Percentiles rank a stretch among this genome's conserved stretches.
phyloP scores from a whole-genome alignment of 35 echinoderm and acorn worm genomes.

The Antedon bifida region DNA sequence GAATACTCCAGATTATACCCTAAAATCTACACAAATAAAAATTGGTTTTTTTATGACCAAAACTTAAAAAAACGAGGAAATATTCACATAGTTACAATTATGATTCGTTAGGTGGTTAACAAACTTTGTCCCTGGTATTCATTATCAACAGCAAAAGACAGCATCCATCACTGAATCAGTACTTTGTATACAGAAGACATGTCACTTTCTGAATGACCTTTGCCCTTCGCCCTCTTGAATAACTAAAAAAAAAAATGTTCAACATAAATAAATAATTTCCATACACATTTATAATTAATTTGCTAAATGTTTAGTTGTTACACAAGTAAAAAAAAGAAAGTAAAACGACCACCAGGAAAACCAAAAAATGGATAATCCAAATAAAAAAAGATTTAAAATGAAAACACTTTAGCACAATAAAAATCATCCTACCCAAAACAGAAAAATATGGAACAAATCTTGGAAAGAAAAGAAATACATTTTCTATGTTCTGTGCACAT shows the following conservation, averaged over 20 bases:
- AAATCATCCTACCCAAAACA: no score
- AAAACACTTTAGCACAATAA: no score
- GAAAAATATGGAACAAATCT: no score
- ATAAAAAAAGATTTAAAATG: no score
- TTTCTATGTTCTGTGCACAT: no score
- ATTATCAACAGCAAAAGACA: neutral
- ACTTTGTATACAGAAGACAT: conserved; percentile 8
- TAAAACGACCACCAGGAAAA: no score
- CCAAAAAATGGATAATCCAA: no score
- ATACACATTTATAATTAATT: no score
- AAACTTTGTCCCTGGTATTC: neutral
- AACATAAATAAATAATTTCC: neutral
- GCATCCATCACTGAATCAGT: neutral
- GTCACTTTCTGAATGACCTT: neutral
- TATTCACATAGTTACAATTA: neutral
- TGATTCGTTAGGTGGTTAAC: neutral
- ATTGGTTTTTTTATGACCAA: neutral
- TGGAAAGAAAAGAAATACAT: no score
- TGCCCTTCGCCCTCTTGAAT: conserved; percentile 5
- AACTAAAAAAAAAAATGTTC: neutral
- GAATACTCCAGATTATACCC: neutral
- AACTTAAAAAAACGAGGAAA: neutral
- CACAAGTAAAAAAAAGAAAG: no score
- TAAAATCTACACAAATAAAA: neutral
- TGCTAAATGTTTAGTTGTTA: no score